These are phyloP conservation scores for Dolichopus griseipennis DNA, from an alignment of 2,888 invertebrate species.

Conservation along the genomic window DNA sequence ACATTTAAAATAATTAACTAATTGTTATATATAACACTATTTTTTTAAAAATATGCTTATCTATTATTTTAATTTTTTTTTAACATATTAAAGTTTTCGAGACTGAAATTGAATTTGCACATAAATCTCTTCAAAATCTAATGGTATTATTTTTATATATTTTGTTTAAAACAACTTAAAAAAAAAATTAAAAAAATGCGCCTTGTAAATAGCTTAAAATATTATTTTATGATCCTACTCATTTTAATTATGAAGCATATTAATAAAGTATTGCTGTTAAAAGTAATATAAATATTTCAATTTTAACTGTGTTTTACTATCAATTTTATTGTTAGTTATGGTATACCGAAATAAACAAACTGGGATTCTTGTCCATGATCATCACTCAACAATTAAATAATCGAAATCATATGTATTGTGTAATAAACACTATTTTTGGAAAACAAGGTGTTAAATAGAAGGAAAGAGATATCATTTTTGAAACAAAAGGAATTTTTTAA, in stretches of 20 bases:
- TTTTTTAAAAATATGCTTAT: not conserved
- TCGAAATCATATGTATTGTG: too few species aligned
- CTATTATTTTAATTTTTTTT: not conserved
- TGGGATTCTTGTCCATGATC: too few species aligned
- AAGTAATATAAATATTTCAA: not conserved
- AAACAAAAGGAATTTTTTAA: too few species aligned
- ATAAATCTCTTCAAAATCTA: not conserved
- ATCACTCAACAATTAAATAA: too few species aligned
- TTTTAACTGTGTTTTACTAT: too few species aligned
- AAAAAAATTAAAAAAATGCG: not conserved
- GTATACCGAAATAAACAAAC: too few species aligned
- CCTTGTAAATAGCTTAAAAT: not conserved
- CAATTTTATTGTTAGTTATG: too few species aligned
- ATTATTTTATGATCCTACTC: not conserved
- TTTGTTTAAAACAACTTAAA: not conserved
- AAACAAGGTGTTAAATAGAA: too few species aligned
- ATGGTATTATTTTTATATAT: not conserved
- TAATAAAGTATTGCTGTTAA: not conserved
- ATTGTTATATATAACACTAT: not conserved
- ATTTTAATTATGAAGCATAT: not conserved
- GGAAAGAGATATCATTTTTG: too few species aligned
- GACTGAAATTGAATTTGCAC: not conserved
- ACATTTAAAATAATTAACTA: not conserved
- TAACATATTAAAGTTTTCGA: not conserved
- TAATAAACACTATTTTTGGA: too few species aligned